These are phyloP conservation scores for Tenualosa ilisha DNA, from an alignment of 2,797 vertebrate genomes.

Conservation along the genomic window DNA sequence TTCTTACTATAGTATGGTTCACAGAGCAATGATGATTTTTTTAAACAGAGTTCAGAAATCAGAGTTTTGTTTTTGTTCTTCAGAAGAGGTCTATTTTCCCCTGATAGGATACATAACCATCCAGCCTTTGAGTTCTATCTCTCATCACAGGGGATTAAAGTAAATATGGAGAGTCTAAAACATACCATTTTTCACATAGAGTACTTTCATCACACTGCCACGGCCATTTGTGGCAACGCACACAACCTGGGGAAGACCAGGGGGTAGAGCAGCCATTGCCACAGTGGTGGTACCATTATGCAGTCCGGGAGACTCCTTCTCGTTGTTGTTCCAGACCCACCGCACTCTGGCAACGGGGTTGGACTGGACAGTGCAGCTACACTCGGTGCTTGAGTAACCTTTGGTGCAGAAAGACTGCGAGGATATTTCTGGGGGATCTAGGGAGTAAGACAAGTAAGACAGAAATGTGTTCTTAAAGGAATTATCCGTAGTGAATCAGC, in stretches of 20 bases:
- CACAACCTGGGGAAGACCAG: not conserved
- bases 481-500: no score
- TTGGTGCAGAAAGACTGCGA: not conserved
- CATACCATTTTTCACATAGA: not conserved
- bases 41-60: not conserved
- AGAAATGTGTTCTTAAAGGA: no score
- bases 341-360: not conserved
- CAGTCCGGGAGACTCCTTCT: not conserved
- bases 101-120: no score
- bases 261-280: not conserved
- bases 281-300: not conserved
- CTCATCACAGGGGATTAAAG: no score
- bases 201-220: not conserved
- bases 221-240: not conserved
- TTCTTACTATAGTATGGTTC: not conserved
- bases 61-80: not conserved
- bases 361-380: not conserved
- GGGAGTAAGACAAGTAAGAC: not conserved
- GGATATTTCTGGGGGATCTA: not conserved
- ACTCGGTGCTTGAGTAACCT: not conserved
- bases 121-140: no score
- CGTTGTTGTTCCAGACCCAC: not conserved
- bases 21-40: not conserved
- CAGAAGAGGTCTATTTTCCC: not conserved
- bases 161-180: not conserved